Evolutionary conservation across 2,113 vertebrate genomes (phyloP).

Genomic region (Salvelinus namaycush): DNA sequence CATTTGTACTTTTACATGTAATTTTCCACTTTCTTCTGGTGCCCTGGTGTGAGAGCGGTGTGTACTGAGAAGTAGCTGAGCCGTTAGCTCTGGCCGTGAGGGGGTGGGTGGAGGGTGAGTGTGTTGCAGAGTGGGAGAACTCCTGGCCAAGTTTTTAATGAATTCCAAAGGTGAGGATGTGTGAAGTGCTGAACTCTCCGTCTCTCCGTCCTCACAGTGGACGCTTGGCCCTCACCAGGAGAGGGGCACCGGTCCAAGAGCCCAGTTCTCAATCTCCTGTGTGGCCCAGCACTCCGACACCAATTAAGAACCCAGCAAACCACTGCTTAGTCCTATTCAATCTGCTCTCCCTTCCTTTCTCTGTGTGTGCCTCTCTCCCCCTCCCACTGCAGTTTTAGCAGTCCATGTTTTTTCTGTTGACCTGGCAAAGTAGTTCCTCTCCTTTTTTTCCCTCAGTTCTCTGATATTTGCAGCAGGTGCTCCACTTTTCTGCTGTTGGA

Average conservation of each 20-base stretch:
- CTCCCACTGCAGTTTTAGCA: slow-evolving; percentile 23
- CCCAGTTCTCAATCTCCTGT: slow-evolving; percentile 21
- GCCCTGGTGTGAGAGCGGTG: background rate
- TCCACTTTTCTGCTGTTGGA: slow-evolving; percentile 21
- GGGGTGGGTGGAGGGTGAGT: background rate
- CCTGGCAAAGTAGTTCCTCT: slow-evolving; percentile 20
- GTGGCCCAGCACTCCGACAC: slow-evolving; percentile 26
- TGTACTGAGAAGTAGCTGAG: background rate
- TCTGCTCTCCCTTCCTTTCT: slow-evolving; percentile 7
- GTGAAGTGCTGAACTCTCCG: slow-evolving; percentile 30
- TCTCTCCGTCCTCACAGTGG: background rate
- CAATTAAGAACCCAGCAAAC: slow-evolving; percentile 50
- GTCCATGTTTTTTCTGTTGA: slow-evolving; percentile 19
- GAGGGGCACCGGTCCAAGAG: slow-evolving; percentile 15
- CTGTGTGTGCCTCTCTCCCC: slow-evolving; percentile 14
- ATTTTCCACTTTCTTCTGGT: background rate
- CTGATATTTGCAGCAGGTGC: slow-evolving; percentile 20
- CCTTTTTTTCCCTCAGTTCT: background rate
- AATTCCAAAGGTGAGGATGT: slow-evolving; percentile 51
- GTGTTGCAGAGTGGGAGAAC: slow-evolving; percentile 21
- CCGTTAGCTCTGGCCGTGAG: slow-evolving; percentile 16
- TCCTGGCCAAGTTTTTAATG: slow-evolving; percentile 51
- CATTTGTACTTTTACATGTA: slow-evolving; percentile 18
- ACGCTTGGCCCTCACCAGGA: slow-evolving; percentile 10
- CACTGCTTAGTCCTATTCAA: slow-evolving; percentile 12